phyloP scores from a whole-genome alignment of 2,888 invertebrate genomes.

The Napeogenes sylphis region DNA sequence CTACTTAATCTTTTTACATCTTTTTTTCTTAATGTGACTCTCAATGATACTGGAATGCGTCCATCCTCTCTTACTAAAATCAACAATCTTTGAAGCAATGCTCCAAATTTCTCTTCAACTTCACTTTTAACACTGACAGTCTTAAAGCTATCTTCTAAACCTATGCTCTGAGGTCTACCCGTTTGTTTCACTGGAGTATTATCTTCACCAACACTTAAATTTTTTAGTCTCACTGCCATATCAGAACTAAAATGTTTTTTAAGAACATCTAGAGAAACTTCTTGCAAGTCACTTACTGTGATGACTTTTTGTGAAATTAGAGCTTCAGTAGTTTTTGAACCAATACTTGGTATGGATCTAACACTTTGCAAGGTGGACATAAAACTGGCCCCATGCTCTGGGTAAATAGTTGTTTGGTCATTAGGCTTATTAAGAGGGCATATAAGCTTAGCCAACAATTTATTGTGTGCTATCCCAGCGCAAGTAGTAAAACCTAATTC shows the following conservation, averaged over 20 bases:
- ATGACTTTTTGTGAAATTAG: conserved; percentile 81
- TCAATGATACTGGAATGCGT: conserved; percentile 85
- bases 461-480: conserved; percentile 91
- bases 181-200: conserved; percentile 83
- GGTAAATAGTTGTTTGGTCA: conserved; percentile 87
- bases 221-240: conserved; percentile 82
- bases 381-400: conserved; percentile 81
- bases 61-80: conserved; percentile 87
- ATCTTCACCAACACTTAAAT: conserved; percentile 87
- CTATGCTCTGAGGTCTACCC: conserved; percentile 87
- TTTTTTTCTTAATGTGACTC: conserved; percentile 85
- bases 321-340: conserved; percentile 81
- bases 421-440: conserved; percentile 87
- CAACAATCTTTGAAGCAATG: conserved; percentile 82
- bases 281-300: conserved; percentile 82
- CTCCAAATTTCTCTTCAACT: conserved; percentile 83
- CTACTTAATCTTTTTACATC: conserved; percentile 82
- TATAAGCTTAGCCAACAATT: conserved; percentile 87
- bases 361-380: conserved; percentile 81
- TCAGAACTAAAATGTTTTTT: conserved; percentile 82
- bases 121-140: conserved; percentile 84
- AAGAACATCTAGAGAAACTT: conserved; percentile 75
- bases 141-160: conserved; percentile 87
- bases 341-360: conserved; percentile 85
- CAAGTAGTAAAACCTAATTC: conserved; percentile 87